A percentile compares a stretch with the other conserved stretches of the same genome.
Conservation (phyloP, 2,888 invertebrate genomes). For the Fragum fragum region DNA sequence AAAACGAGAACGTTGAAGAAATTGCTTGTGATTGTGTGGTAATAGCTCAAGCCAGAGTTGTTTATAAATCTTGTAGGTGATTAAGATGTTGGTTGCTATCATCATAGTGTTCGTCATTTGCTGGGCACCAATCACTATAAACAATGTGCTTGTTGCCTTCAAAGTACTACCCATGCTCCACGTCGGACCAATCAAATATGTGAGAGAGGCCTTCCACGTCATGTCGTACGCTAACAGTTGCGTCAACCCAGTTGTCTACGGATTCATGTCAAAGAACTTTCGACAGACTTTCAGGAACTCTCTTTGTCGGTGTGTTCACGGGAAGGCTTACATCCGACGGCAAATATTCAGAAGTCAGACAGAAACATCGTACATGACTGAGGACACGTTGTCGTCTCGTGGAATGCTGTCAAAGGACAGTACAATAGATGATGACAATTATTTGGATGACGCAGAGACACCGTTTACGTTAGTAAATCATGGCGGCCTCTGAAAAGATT, state of each 20-base stretch:
- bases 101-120: slow-evolving; percentile 91
- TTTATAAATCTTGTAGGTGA: slow-evolving; percentile 90
- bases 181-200: slow-evolving; percentile 89
- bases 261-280: slow-evolving; percentile 92
- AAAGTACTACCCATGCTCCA: slow-evolving; percentile 88
- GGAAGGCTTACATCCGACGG: slow-evolving; percentile 56
- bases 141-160: slow-evolving; percentile 90
- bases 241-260: slow-evolving; percentile 92
- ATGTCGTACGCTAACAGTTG: slow-evolving; percentile 92
- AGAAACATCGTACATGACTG: slow-evolving; percentile 43
- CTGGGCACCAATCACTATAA: slow-evolving; percentile 90
- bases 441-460: slow-evolving; percentile 33
- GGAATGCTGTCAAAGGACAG: slow-evolving; percentile 50
- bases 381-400: slow-evolving; percentile 27
- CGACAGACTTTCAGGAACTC: slow-evolving; percentile 87
- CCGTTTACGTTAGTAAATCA: slow-evolving; percentile 7
- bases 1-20: too few species aligned
- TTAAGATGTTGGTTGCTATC: slow-evolving; percentile 91
- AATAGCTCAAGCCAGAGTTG: too few species aligned
- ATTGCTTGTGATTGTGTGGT: too few species aligned
- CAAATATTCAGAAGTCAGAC: slow-evolving; percentile 56
- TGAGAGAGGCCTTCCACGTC: slow-evolving; percentile 90
- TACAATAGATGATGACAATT: slow-evolving; percentile 42
- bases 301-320: slow-evolving; percentile 66
- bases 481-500: slow-evolving; percentile 3